phyloP scores from a whole-genome alignment of 2,888 invertebrate genomes.

The Mylabris sibirica region DNA sequence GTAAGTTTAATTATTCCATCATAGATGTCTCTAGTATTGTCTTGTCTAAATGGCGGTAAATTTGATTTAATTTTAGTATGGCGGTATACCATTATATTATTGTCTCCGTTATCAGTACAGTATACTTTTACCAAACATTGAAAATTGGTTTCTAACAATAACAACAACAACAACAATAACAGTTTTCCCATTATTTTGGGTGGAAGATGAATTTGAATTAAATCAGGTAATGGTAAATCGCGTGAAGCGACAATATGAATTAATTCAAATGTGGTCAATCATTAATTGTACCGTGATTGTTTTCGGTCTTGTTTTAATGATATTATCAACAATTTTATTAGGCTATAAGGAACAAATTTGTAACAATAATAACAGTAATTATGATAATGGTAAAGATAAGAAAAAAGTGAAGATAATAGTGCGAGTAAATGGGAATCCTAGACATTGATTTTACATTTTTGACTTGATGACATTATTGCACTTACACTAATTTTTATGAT shows the following conservation, averaged over 20 bases:
- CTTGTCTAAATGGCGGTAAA: neutral
- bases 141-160: neutral
- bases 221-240: no score
- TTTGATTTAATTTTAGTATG: neutral
- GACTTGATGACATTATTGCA: neutral
- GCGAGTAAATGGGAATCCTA: neutral
- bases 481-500: neutral
- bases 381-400: neutral
- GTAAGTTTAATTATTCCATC: neutral
- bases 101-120: neutral
- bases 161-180: neutral
- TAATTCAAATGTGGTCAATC: neutral
- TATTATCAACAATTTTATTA: neutral
- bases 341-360: neutral
- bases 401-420: neutral
- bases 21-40: neutral
- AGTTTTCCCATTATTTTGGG: conserved; percentile 4
- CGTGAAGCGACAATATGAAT: neutral
- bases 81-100: neutral
- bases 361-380: neutral
- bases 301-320: neutral
- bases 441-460: neutral
- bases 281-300: neutral
- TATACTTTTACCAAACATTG: neutral
- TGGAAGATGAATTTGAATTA: neutral